Evolutionary conservation across 2,113 vertebrate species (phyloP), one percentile per base, ranked within the genome.

Genomic region (Xiphias gladius): DNA sequence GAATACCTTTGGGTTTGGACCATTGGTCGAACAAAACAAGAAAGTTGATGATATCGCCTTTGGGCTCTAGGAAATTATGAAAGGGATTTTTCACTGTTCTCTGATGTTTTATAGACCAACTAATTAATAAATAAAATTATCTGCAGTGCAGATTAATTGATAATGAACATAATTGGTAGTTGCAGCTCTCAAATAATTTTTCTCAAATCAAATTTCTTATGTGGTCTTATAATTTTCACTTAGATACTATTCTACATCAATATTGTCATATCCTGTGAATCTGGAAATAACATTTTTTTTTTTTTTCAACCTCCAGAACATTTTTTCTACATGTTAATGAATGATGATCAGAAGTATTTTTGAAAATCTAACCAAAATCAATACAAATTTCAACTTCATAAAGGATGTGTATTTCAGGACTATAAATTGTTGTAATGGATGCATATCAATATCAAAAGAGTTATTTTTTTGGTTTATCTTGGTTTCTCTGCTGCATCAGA

Each of bases 391-490:
- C 37, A 9, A 1, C 32, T 22, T n/a, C 48, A 50, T 37, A 26
- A 35, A 24, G 0, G 2, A 39, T 48, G 7, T 30, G 12, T 52
- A 24, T 52, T 69, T 73, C 13, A 55, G 62, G 2, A 12, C 14
- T 39, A 41, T 61, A n/a, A 66, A 68, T 63, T 39, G n/a, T 46
- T 63, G n/a, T 55, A n/a, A 54, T 64, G 28, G 37, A 28, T 13
- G 30, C 30, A 66, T 39, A 12, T 39, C 28, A 68, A 37, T 12
- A 17, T 43, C 3, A 72, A 26, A 70, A 52, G 26, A 24, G 62
- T 59, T 26, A 26, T 30, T 7, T 32, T 80, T 55, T 58, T 63
- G 4, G 17, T 43, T 37, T 70, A 26, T 63, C 63, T 64, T 78
- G 19, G 41, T 50, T 68, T 62, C n/a, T 46, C 32, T 2, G 0